Evolutionary conservation across 2,888 invertebrate genomes (phyloP), one percentile per base, ranked within the genome.

Genomic region (Tinea trinotella): DNA sequence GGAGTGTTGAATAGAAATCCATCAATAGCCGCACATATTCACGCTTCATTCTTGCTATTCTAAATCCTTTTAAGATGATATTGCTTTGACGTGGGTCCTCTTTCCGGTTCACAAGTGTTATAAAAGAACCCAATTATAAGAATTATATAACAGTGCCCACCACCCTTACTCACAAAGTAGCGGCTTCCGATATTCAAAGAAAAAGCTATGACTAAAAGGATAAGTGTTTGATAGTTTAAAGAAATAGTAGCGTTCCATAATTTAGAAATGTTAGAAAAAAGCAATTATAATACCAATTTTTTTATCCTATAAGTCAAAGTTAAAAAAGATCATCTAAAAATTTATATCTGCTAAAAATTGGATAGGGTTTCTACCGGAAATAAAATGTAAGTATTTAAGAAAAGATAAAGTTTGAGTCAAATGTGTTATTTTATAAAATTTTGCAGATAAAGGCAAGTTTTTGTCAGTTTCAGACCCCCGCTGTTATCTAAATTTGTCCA

Each of bases 181-280:
- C 49, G 64, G 76, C 84, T 84, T 81, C 83, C 81, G 79, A 78
- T 72, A 76, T 79, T 76, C 74, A 78, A 80, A 76, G 80, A 80
- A 81, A 18, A 48, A 46, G n/a, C 19, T 17, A 19, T 17, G 46
- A 12, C 15, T 46, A 46, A 46, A 17, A 10, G 46, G 46, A 46
- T 46, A 30, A 30, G 30, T 30, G 22, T 30, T 30, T 7, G 30
- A 2, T 2, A n/a, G n/a, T n/a, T n/a, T n/a, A n/a, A n/a, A n/a
- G n/a, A n/a, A n/a, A n/a, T n/a, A n/a, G n/a, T n/a, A n/a, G n/a
- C n/a, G n/a, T n/a, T n/a, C n/a, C n/a, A n/a, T n/a, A n/a, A n/a
- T n/a, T n/a, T 24, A 24, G 6, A 5, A 24, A n/a, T n/a, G 12
- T 36, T 36, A 36, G 7, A 4, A 36, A 24, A n/a, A n/a, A n/a